Base-by-base conservation (phyloP, 2,888 invertebrate genomes). In the Dysmachus trigonus region DNA sequence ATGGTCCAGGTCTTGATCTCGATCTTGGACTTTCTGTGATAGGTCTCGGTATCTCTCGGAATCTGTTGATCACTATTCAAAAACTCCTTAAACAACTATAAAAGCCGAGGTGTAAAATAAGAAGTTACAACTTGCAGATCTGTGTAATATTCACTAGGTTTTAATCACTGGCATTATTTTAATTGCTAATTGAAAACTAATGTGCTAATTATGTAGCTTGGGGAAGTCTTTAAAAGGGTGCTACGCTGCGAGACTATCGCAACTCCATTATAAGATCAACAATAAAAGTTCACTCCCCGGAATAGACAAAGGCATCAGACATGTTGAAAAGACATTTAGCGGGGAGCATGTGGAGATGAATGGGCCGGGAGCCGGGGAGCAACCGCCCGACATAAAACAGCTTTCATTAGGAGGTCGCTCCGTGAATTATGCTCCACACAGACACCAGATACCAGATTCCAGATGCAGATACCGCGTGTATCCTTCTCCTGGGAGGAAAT, bases 401-500 rank as follows among this genome's bases (percentile, higher is more conserved):
- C 53, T 62, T 81, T 51, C 53, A 33, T 53, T 18, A 31, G 41
- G 33, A 53, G 33, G 31, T 33, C 35, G 47, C 22, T 33, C 3
- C 33, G 8, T 53, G n/a, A 53, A 81, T 53, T 81, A 53, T 33
- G 8, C 13, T 3, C 35, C 7, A 27, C 35, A 31, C 10, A 62
- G 62, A 27, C 2, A 62, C 51, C 51, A 18, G 72, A 41, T 3
- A 41, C 38, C 15, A 41, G 38, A 10, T 73, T 7, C 6, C 22
- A 27, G 79, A 33, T 81, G 18, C 30, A 31, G 41, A 81, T 35
- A 30, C 27, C 33, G 33, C 33, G 73, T n/a, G n/a, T n/a, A 73
- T 73, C 31, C 73, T 33, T 41, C 30, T 30, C 82, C 38, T 10
- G 27, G 51, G 27, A 85, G 86, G 85, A 86, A 85, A 86, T 85